Evolutionary conservation across 2,113 vertebrate species (phyloP), one percentile per base, ranked within the genome.

Genomic region (Entelurus aequoreus): DNA sequence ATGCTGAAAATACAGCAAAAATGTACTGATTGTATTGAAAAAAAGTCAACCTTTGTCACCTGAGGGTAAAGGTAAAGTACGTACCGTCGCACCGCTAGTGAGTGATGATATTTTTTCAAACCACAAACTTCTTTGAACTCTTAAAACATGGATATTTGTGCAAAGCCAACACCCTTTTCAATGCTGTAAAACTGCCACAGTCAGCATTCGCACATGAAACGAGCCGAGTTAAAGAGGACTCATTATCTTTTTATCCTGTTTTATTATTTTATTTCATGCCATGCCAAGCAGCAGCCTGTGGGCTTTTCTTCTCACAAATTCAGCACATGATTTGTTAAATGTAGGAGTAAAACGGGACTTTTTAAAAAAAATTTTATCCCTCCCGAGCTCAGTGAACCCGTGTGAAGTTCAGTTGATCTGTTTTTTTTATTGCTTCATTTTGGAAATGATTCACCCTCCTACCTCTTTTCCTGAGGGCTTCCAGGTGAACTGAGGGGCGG

Each of bases 401-500:
- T 84, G 72, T 76, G 50, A 77, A 77, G 63, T 71, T 74, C 10
- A 13, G 4, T 4, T 3, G n/a, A 12, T 56, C 16, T n/a, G 37
- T 54, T 42, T 60, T n/a, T 28, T 28, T 28, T 28, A 10, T n/a
- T 42, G 1, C 16, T 53, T 52, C 36, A 44, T n/a, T 50, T 14
- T 8, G 19, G 5, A 53, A 13, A 8, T 44, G 60, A 38, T 74
- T 35, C 6, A 51, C n/a, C 5, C 8, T 1, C 28, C 4, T 73
- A 88, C 85, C 80, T 87, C 57, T 68, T 77, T 82, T 61, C 80
- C 85, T 46, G 82, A 65, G 44, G 85, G 79, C 53, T 67, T 78
- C 87, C 87, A 88, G 58, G 69, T 77, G 19, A 88, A 84, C 83
- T 88, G 82, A 53, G 87, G 87, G n/a, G 46, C 8, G 0, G 87